Conservation (phyloP, 2,797 vertebrate species). For the Gobio occitaniae region DNA sequence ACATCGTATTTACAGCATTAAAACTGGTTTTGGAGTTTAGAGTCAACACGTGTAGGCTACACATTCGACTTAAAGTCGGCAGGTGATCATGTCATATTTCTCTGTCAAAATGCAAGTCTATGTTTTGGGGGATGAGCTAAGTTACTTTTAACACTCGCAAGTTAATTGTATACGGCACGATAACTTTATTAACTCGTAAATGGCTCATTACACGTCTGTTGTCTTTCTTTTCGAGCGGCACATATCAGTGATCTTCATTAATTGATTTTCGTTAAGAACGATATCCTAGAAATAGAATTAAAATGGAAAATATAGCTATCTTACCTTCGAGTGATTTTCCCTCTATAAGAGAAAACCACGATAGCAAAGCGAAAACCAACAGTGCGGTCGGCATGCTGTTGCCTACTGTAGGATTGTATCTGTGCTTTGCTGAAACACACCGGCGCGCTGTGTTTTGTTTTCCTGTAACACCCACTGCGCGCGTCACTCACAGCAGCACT, state of each 20-base stretch:
- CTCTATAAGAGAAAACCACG: no score
- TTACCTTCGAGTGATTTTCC: constrained; percentile 8
- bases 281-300: background rate
- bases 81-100: background rate
- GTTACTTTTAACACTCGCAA: no score
- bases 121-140: background rate
- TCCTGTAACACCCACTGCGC: no score
- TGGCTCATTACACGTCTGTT: background rate
- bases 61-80: background rate
- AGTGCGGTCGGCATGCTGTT: background rate
- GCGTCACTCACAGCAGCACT: no score
- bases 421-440: no score
- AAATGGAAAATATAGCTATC: background rate
- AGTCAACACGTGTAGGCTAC: background rate
- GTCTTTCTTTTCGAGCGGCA: background rate
- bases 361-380: background rate
- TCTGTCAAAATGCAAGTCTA: background rate
- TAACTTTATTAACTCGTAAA: background rate
- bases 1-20: background rate
- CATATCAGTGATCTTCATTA: background rate
- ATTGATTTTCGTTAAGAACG: background rate
- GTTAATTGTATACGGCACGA: background rate
- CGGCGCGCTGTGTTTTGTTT: no score
- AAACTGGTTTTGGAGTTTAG: background rate
- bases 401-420: no score